A percentile compares a stretch with the other conserved stretches of the same genome.
Conservation (phyloP, 2,113 vertebrate species). For the Embiotoca jacksoni region DNA sequence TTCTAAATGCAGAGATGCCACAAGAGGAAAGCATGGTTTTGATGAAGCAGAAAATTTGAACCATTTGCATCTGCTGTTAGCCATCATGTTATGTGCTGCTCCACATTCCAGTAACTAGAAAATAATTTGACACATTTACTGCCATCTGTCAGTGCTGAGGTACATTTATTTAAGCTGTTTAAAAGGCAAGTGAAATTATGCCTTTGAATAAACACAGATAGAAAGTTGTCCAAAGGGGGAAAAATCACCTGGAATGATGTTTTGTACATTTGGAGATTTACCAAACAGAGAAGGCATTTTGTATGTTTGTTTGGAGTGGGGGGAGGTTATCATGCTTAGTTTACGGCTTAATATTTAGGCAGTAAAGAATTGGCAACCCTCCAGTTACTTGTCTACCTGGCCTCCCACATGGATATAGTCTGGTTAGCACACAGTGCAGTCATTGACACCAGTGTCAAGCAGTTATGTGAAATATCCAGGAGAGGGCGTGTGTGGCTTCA, state of each 20-base stretch:
- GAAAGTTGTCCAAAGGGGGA: neutral
- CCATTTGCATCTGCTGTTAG: conserved; percentile 62
- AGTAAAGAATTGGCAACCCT: neutral
- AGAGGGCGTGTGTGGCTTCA: conserved; percentile 49
- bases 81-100: conserved; percentile 32
- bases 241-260: neutral
- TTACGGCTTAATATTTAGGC: neutral
- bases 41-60: conserved; percentile 55
- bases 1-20: conserved; percentile 39
- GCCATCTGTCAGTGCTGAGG: conserved; percentile 52
- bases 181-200: conserved; percentile 2
- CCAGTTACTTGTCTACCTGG: neutral
- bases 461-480: conserved; percentile 49
- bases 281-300: neutral
- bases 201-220: conserved; percentile 1
- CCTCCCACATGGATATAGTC: neutral
- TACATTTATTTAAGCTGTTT: conserved; percentile 24
- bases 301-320: neutral
- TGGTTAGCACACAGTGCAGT: neutral
- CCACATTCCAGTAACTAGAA: conserved; percentile 27
- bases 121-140: conserved; percentile 56
- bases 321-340: neutral
- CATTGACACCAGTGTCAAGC: neutral
- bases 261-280: neutral
- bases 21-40: conserved; percentile 34